Percentiles rank a stretch among this genome's conserved stretches.
phyloP scores from a whole-genome alignment of 2,797 vertebrate species.

The Leucoraja ocellata region DNA sequence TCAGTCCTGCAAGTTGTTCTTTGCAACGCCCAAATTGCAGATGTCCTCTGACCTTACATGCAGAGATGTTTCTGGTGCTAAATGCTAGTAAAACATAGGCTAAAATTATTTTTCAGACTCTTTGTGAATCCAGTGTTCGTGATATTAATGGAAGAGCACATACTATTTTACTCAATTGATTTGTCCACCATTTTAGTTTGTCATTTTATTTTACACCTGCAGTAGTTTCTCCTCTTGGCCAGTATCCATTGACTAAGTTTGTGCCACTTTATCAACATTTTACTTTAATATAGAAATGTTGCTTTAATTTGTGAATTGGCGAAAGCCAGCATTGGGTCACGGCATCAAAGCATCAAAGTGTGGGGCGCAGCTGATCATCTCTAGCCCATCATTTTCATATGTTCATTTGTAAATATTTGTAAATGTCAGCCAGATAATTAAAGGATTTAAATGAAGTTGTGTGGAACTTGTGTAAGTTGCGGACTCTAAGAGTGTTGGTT shows the following conservation, averaged over 20 bases:
- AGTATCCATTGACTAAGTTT: background rate
- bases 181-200: background rate
- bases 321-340: background rate
- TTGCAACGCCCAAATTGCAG: background rate
- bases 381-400: background rate
- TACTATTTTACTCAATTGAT: background rate
- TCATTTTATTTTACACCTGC: background rate
- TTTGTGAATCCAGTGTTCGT: background rate
- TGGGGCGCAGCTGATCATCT: background rate
- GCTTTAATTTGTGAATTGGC: background rate
- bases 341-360: background rate
- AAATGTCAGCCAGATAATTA: slow-evolving; percentile 13
- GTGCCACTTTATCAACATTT: background rate
- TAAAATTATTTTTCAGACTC: background rate
- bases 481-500: background rate
- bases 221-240: background rate
- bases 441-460: background rate
- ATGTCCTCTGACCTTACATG: background rate
- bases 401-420: background rate
- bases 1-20: background rate
- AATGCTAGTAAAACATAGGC: background rate
- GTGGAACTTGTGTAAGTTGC: background rate
- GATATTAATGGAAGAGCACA: background rate
- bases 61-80: background rate
- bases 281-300: background rate